Conservation (phyloP, 2,113 vertebrate species). For the Puntigrus tetrazona region DNA sequence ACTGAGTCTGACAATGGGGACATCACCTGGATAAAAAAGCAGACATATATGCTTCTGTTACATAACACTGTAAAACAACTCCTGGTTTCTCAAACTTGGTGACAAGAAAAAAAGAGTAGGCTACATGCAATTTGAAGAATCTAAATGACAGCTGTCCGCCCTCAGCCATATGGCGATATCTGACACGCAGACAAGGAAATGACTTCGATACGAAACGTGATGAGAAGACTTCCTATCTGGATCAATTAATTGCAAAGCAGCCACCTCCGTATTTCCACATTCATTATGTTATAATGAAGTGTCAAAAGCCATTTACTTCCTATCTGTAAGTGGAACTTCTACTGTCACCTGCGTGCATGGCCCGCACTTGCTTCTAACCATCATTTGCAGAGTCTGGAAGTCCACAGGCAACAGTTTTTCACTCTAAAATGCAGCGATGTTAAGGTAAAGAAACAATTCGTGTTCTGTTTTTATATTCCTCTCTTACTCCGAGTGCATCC, state of each 20-base stretch:
- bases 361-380: conserved; percentile 18
- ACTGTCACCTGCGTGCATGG: conserved; percentile 20
- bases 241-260: conserved; percentile 67
- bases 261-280: conserved; percentile 61
- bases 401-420: neutral
- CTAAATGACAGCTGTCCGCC: conserved; percentile 35
- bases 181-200: conserved; percentile 63
- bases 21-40: conserved; percentile 78
- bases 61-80: conserved; percentile 3
- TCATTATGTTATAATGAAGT: conserved; percentile 74
- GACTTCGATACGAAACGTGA: conserved; percentile 66
- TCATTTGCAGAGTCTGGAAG: neutral
- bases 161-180: conserved; percentile 40
- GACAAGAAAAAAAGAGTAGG: conserved; percentile 4
- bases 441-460: neutral
- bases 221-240: conserved; percentile 63
- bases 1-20: conserved; percentile 91
- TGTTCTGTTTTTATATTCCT: conserved; percentile 1
- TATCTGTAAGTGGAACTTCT: conserved; percentile 60
- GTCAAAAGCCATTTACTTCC: conserved; percentile 67
- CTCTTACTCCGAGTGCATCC: neutral
- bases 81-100: neutral
- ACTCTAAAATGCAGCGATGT: neutral
- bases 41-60: neutral
- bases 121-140: neutral